Conservation (phyloP, 2,113 vertebrate species). For the Pituophis catenifer region DNA sequence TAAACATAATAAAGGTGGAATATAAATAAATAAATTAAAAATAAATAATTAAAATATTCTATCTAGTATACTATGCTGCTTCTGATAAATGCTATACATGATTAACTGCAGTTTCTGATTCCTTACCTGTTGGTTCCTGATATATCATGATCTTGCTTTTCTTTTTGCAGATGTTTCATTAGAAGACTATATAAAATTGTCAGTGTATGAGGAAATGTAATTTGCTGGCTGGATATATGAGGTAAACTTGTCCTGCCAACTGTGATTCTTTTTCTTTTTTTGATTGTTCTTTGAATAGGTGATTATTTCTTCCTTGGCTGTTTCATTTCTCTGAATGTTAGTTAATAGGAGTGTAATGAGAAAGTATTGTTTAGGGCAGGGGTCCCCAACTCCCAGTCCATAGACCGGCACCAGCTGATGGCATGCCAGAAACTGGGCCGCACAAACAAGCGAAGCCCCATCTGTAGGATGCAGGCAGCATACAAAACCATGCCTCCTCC, state of each 20-base stretch:
- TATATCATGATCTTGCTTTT: background rate
- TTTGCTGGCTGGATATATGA: background rate
- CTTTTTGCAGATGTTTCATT: background rate
- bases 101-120: background rate
- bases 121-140: background rate
- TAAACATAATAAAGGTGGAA: background rate
- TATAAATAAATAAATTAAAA: background rate
- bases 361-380: background rate
- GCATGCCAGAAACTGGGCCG: no score
- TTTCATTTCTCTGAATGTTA: background rate
- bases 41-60: background rate
- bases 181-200: background rate
- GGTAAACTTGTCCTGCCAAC: background rate
- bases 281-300: background rate
- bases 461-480: no score
- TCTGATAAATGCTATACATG: background rate
- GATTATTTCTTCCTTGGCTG: background rate
- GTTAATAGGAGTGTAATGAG: background rate
- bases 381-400: no score
- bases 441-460: no score
- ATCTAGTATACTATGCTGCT: background rate
- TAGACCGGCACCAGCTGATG: no score
- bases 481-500: no score
- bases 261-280: background rate
- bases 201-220: background rate